Percentiles rank a stretch among this genome's conserved stretches.
Conservation (phyloP, 1,140 invertebrate species). For the Diorhabda carinulata region DNA sequence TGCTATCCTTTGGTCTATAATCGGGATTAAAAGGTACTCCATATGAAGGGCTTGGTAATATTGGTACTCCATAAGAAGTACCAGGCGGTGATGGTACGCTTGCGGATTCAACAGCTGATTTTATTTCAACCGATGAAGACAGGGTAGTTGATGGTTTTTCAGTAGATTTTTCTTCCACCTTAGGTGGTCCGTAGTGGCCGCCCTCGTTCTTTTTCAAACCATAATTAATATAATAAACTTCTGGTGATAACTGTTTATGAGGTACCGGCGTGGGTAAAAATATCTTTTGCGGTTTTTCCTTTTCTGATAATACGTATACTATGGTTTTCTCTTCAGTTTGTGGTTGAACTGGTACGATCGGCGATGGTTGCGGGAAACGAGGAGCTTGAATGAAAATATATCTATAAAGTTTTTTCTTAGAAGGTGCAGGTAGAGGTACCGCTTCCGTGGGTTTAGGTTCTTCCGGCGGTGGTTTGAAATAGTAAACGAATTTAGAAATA, state of each 20-base stretch:
- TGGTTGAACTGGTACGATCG: constrained; percentile 1
- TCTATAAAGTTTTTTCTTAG: constrained; percentile 25
- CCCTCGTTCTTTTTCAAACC: constrained; percentile 1
- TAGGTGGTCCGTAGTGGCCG: no score
- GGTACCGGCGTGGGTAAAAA: constrained; percentile 71
- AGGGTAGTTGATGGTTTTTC: no score
- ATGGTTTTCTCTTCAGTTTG: constrained; percentile 74
- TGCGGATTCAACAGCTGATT: no score
- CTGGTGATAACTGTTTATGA: constrained; percentile 76
- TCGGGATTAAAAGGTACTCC: background rate
- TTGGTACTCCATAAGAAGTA: constrained; percentile 3
- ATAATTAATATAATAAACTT: constrained; percentile 85
- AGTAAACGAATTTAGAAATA: constrained; percentile 8
- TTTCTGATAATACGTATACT: constrained; percentile 83
- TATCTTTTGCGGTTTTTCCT: constrained; percentile 74
- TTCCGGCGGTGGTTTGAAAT: constrained; percentile 4
- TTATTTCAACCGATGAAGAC: no score
- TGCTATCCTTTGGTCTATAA: background rate
- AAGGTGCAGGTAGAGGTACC: constrained; percentile 10
- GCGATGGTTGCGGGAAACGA: background rate
- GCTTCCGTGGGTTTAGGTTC: constrained; percentile 3
- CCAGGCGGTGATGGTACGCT: background rate
- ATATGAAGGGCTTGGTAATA: background rate
- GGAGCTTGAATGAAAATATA: constrained; percentile 33
- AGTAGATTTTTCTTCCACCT: no score